Conservation (phyloP, 2,797 vertebrate species). For the Helarctos malayanus region DNA sequence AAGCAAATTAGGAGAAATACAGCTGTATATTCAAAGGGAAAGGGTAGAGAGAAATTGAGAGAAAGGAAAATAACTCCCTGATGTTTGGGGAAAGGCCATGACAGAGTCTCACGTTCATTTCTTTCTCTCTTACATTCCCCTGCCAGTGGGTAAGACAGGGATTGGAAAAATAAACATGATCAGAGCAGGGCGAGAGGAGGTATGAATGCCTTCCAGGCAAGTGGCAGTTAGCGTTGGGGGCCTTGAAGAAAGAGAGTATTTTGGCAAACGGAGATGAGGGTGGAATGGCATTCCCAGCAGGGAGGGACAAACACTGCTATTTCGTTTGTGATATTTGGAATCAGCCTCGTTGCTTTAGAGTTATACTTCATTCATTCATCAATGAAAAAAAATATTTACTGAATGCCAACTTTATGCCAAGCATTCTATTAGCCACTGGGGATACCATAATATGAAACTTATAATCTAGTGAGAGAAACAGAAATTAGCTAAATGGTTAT, state of each 20-base stretch:
- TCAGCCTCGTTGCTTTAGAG: constrained; percentile 15
- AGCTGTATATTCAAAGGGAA: constrained; percentile 66
- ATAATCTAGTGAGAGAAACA: constrained; percentile 63
- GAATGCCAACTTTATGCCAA: constrained; percentile 68
- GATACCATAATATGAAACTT: constrained; percentile 46
- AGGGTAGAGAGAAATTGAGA: constrained; percentile 43
- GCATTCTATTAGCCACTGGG: constrained; percentile 65
- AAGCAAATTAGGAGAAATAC: constrained; percentile 68
- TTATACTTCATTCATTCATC: constrained; percentile 57
- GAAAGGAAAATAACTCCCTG: constrained; percentile 59
- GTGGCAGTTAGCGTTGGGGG: constrained; percentile 3
- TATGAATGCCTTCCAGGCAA: neutral
- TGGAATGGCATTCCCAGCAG: constrained; percentile 13
- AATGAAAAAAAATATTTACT: constrained; percentile 39
- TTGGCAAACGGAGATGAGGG: neutral
- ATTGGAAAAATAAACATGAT: neutral
- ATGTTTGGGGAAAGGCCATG: constrained; percentile 44
- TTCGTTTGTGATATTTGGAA: constrained; percentile 50
- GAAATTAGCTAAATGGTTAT: constrained; percentile 68
- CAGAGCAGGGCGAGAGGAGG: neutral
- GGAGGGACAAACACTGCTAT: constrained; percentile 32
- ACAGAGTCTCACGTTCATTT: neutral
- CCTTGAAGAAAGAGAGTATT: constrained; percentile 40
- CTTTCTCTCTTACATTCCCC: constrained; percentile 29
- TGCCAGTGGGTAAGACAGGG: neutral